Evolutionary conservation across 2,797 vertebrate genomes (phyloP).

Genomic region (Neopelma chrysocephalum): DNA sequence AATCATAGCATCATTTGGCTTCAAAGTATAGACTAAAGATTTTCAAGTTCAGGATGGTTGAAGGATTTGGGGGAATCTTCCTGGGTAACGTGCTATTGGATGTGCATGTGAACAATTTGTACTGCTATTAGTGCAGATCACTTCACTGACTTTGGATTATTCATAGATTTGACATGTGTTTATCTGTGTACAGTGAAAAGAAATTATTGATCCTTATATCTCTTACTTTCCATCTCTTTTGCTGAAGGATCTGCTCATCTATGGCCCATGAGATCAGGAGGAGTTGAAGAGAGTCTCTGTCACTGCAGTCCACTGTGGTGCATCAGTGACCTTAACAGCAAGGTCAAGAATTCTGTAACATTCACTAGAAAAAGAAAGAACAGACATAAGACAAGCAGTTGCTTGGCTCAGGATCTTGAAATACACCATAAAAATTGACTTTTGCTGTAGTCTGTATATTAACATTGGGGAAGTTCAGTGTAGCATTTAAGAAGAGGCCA

Average conservation of each 20-base stretch:
- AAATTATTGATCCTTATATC: background rate
- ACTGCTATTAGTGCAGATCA: background rate
- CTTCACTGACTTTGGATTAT: background rate
- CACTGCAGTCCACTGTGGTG: background rate
- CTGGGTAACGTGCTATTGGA: background rate
- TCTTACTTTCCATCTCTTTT: background rate
- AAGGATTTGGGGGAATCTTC: background rate
- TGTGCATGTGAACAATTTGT: background rate
- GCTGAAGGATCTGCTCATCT: background rate
- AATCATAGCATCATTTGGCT: background rate
- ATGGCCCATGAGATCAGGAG: background rate
- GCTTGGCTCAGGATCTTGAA: background rate
- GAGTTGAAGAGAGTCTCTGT: background rate
- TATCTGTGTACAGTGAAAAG: background rate
- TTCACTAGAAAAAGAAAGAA: background rate
- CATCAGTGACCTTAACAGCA: background rate
- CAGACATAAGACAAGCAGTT: background rate
- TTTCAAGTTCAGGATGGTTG: background rate
- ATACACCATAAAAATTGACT: background rate
- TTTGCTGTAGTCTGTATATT: fast-evolving
- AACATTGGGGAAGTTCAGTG: background rate
- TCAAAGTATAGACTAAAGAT: background rate
- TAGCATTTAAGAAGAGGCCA: background rate
- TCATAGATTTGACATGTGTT: background rate
- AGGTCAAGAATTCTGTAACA: background rate